Percentiles rank a stretch among this genome's conserved stretches.
Conservation (phyloP, 2,797 vertebrate genomes). For the Macroramphosus scolopax region DNA sequence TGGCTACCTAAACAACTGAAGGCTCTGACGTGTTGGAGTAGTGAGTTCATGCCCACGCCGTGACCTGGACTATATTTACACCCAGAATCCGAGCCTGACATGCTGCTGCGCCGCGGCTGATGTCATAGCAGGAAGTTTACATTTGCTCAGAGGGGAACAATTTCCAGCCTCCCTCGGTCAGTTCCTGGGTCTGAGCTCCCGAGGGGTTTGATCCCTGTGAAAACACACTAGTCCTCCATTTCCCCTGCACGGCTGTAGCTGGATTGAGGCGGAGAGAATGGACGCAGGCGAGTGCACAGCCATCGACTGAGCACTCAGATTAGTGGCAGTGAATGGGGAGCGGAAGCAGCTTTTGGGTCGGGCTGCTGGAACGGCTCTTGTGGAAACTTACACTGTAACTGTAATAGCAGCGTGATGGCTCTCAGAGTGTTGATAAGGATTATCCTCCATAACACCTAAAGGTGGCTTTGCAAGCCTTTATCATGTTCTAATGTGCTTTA, state of each 20-base stretch:
- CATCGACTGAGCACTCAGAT: slow-evolving; percentile 57
- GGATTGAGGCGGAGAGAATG: slow-evolving; percentile 19
- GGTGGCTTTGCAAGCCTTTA: slow-evolving; percentile 15
- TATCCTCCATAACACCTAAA: slow-evolving; percentile 4
- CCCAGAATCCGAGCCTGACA: slow-evolving; percentile 15
- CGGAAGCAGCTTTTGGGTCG: slow-evolving; percentile 50
- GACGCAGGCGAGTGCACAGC: slow-evolving; percentile 10
- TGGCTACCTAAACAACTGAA: not conserved
- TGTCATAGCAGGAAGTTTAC: slow-evolving; percentile 69
- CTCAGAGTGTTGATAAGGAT: slow-evolving; percentile 35
- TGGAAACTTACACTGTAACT: slow-evolving; percentile 61
- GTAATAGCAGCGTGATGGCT: slow-evolving; percentile 32
- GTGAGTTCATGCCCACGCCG: slow-evolving; percentile 3
- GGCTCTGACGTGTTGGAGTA: slow-evolving; percentile 7
- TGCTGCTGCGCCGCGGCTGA: slow-evolving; percentile 55
- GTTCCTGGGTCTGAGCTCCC: slow-evolving; percentile 39
- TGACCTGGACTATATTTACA: slow-evolving; percentile 30
- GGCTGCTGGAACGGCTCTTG: slow-evolving; percentile 40
- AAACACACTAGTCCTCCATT: slow-evolving; percentile 57
- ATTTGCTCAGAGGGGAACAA: slow-evolving; percentile 41
- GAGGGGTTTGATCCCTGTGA: slow-evolving; percentile 57
- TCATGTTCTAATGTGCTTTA: slow-evolving; percentile 9
- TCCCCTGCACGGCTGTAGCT: slow-evolving; percentile 35
- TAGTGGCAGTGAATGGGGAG: slow-evolving; percentile 61
- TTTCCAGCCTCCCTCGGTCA: slow-evolving; percentile 32